These are phyloP conservation scores for Xestia ashworthii DNA, from an alignment of 2,888 invertebrate genomes.

Conservation along the genomic window DNA sequence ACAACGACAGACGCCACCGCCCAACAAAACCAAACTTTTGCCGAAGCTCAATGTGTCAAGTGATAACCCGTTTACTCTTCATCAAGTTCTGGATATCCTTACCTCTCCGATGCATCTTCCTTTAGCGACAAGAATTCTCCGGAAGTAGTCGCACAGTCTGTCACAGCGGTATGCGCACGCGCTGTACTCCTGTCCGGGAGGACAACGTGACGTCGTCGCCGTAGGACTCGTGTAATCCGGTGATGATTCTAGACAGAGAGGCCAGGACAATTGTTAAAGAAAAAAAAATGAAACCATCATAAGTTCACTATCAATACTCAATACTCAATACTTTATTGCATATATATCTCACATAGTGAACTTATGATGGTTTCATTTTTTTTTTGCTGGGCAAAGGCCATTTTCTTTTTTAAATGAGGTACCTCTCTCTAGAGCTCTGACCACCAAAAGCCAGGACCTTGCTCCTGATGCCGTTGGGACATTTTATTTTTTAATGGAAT, in stretches of 20 bases:
- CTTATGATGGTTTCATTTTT: too few relatives aligned
- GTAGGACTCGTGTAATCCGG: not conserved
- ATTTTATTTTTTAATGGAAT: too few relatives aligned
- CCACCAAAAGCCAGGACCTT: not conserved
- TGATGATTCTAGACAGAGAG: not conserved
- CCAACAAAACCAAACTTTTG: not conserved
- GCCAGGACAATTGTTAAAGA: not conserved
- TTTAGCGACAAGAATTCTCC: constrained; percentile 79
- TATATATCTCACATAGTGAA: too few relatives aligned
- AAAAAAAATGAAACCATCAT: too few relatives aligned
- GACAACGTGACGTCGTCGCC: constrained; percentile 68
- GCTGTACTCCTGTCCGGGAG: constrained; percentile 90
- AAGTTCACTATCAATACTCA: too few relatives aligned
- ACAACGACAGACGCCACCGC: too few relatives aligned
- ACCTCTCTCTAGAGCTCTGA: not conserved
- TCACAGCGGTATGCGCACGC: constrained; percentile 94
- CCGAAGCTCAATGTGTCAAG: not conserved
- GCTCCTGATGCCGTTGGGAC: not conserved
- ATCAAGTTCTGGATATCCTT: not conserved
- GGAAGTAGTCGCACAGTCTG: constrained; percentile 93
- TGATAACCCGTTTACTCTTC: not conserved
- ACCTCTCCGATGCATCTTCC: constrained; percentile 86
- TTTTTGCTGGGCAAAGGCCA: too few relatives aligned
- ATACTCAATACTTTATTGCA: too few relatives aligned
- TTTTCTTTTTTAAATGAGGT: too few relatives aligned